phyloP scores from a whole-genome alignment of 64 coral and sea anemone genomes.

The Hydrozoanthus tunicans region DNA sequence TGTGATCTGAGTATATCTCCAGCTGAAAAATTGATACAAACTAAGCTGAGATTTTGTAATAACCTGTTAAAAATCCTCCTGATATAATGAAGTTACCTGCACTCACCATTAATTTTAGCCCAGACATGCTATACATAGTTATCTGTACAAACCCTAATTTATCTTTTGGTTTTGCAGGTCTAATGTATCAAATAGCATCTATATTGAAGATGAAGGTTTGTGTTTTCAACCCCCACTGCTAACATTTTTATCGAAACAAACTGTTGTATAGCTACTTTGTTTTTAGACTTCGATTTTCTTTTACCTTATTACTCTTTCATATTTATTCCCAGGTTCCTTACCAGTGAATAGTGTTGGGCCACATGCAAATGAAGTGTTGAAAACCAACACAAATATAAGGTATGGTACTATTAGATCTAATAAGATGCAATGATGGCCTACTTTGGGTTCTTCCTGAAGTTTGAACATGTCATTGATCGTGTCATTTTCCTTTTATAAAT shows the following conservation, averaged over 20 bases:
- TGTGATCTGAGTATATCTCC: too few relatives aligned
- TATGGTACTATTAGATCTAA: background rate
- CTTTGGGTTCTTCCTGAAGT: background rate
- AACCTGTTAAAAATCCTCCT: too few relatives aligned
- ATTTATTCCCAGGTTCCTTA: background rate
- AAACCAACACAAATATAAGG: conserved; percentile 39
- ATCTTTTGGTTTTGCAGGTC: background rate
- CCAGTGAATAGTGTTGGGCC: background rate
- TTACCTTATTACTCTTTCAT: background rate
- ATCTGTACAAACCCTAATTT: background rate
- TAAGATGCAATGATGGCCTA: background rate
- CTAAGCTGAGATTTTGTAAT: too few relatives aligned
- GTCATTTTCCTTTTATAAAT: too few relatives aligned
- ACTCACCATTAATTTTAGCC: too few relatives aligned
- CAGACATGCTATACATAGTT: background rate
- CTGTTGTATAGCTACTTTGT: background rate
- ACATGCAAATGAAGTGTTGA: conserved; percentile 16
- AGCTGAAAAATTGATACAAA: too few relatives aligned
- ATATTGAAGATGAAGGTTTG: conserved; percentile 44
- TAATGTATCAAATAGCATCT: conserved; percentile 4
- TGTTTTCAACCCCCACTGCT: background rate
- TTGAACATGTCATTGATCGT: background rate
- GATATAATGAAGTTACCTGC: too few relatives aligned
- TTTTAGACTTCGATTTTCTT: background rate
- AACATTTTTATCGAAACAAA: background rate